A percentile compares a stretch with the other conserved stretches of the same genome.
Conservation (phyloP, 2,797 vertebrate genomes). For the Pogoniulus pusillus region DNA sequence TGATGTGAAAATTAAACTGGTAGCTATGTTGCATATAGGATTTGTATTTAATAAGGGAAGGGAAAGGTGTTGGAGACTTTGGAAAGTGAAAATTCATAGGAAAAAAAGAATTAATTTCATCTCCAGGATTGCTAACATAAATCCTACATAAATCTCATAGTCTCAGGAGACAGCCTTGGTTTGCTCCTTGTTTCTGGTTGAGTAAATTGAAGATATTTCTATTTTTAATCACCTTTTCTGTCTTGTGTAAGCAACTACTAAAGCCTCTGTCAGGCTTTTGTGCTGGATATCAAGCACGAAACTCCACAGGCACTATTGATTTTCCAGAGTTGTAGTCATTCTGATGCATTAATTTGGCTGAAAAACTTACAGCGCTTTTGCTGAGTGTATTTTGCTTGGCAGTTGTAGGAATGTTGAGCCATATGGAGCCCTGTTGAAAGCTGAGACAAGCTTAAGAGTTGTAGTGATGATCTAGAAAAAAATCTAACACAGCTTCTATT, state of each 20-base stretch:
- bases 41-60: not conserved
- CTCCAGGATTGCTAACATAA: not conserved
- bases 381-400: not conserved
- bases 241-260: not conserved
- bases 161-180: not conserved
- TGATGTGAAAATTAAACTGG: rapidly evolving
- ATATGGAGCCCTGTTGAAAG: constrained; percentile 17
- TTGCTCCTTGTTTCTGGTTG: not conserved
- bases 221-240: not conserved
- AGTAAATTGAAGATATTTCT: not conserved
- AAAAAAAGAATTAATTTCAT: not conserved
- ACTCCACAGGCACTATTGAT: not conserved
- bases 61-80: not conserved
- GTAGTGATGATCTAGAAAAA: not conserved
- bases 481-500: not conserved
- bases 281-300: not conserved
- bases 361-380: not conserved
- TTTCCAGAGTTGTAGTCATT: not conserved
- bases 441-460: constrained; percentile 3
- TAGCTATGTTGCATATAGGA: not conserved
- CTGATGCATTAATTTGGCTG: not conserved
- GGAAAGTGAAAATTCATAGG: not conserved
- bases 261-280: not conserved
- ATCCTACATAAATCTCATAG: not conserved
- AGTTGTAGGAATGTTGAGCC: not conserved